Base-by-base conservation (phyloP, 1,140 invertebrate genomes). In the Drosophila sp. region DNA sequence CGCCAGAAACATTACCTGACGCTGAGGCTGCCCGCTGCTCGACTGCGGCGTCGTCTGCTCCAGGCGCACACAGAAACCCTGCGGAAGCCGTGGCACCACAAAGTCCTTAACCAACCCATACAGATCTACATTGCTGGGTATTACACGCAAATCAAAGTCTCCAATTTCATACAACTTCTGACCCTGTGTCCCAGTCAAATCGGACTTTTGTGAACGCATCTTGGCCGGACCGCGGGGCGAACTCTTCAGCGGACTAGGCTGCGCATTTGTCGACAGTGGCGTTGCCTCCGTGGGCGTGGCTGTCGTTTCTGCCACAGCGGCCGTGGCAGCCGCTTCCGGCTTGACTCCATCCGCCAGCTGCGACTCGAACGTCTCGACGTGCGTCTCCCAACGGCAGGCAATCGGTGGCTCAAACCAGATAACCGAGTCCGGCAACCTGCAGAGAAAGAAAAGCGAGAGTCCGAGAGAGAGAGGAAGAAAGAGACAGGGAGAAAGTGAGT, bases 321-420 rank as follows among this genome's bases (percentile, higher is more conserved):
- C 40, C 5, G 53, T 40, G 0, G 43, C 53, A 32, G 57, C 36
- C 2, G 11, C 13, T 6, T 46, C 56, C 7, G 80, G 78, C 16
- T 86, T 86, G 0, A 80, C 51, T 4, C 74, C 83, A 63, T 91
- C 90, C 0, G 80, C 79, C 7, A 91, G 61, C 18, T 92, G 79
- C 32, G 80, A 76, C 53, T 91, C 80, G 0, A 87, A 36, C 1
- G 87, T 91, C 61, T 92, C 91, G 8, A 81, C 66, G 32, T 80
- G 56, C 5, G 79, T 91, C 21, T 96, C 94, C 96, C 96, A 97
- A 62, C 96, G 94, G 11, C 95, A 96, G 3, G 96, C 94, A 8
- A 95, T 93, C 0, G 97, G 97, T 1, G 96, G 95, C 79, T 97
- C 97, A 34, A 97, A 95, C 96, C 96, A 97, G 59, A 97, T 93